Percentiles rank a stretch among this genome's conserved stretches.
Evolutionary conservation across 2,797 vertebrate genomes (phyloP).

Genomic region (Salarias fasciatus): DNA sequence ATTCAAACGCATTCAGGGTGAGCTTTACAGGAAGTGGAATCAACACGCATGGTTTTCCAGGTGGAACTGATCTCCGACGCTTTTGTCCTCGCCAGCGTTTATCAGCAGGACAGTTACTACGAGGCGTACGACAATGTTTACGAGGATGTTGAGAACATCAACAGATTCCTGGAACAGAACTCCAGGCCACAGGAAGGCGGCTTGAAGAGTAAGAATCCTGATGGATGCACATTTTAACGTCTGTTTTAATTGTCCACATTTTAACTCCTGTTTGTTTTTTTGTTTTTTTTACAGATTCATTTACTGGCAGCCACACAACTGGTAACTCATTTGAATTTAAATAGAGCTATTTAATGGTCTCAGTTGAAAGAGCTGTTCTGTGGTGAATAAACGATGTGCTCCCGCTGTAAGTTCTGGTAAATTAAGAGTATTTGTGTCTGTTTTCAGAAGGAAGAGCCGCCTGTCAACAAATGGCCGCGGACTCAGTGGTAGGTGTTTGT

Average conservation of each 20-base stretch:
- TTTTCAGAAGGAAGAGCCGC: conserved; percentile 70
- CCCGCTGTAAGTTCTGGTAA: conserved; percentile 23
- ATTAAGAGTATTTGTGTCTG: conserved; percentile 34
- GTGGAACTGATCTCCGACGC: not conserved
- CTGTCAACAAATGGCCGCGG: conserved; percentile 59
- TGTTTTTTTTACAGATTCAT: conserved; percentile 75
- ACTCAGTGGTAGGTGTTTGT: conserved; percentile 71
- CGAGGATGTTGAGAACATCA: conserved; percentile 78
- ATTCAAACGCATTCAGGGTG: conserved; percentile 51
- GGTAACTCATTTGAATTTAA: conserved; percentile 64
- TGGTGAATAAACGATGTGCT: not conserved
- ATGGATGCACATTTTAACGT: not conserved
- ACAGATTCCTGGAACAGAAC: conserved; percentile 61
- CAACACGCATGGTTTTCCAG: not conserved
- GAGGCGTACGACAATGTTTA: conserved; percentile 74
- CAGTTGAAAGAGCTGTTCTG: conserved; percentile 1
- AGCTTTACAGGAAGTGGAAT: conserved; percentile 5
- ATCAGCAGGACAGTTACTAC: conserved; percentile 47
- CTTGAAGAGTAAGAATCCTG: conserved; percentile 75
- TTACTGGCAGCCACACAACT: conserved; percentile 59
- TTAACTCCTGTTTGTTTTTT: conserved; percentile 8
- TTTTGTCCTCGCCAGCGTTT: conserved; percentile 42
- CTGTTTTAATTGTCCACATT: not conserved
- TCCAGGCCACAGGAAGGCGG: conserved; percentile 65
- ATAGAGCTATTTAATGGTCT: not conserved